Evolutionary conservation across 2,888 invertebrate species (phyloP).

Genomic region (Alloplasta piceator): DNA sequence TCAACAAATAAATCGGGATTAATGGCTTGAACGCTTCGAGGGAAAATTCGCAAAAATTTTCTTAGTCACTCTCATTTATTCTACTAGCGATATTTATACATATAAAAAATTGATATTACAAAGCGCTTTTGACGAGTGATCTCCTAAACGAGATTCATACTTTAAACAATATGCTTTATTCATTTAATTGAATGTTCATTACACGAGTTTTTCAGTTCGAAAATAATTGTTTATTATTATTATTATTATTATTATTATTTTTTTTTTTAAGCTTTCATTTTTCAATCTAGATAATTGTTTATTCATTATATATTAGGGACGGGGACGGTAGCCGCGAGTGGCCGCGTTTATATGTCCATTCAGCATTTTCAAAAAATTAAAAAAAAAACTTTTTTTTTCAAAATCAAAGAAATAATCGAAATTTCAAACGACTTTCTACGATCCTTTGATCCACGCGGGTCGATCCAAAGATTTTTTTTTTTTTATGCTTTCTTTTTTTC

Average conservation of each 20-base stretch:
- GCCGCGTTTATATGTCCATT: slow-evolving; percentile 57
- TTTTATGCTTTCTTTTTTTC: slow-evolving; percentile 4
- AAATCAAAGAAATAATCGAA: slow-evolving; percentile 18
- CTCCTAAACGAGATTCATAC: slow-evolving; percentile 56
- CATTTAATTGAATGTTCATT: slow-evolving; percentile 43
- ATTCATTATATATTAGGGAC: slow-evolving; percentile 63
- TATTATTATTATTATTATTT: slow-evolving; percentile 53
- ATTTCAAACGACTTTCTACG: slow-evolving; percentile 33
- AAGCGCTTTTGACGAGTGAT: slow-evolving; percentile 68
- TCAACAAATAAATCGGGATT: slow-evolving; percentile 65
- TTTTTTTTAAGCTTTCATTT: slow-evolving; percentile 55
- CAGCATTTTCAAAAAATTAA: slow-evolving; percentile 42
- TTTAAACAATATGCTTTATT: slow-evolving; percentile 38
- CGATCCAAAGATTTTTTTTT: slow-evolving; percentile 44
- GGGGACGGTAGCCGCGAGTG: slow-evolving; percentile 67
- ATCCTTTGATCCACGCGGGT: slow-evolving; percentile 48
- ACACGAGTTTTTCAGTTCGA: slow-evolving; percentile 60
- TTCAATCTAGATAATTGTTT: slow-evolving; percentile 63
- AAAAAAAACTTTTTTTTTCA: slow-evolving; percentile 17
- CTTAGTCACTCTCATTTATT: slow-evolving; percentile 58
- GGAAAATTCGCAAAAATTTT: too few species aligned
- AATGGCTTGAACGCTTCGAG: slow-evolving; percentile 49
- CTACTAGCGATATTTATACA: slow-evolving; percentile 68
- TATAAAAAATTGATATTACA: slow-evolving; percentile 72
- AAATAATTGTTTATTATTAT: slow-evolving; percentile 68